Evolutionary conservation across 2,797 vertebrate species (phyloP), one percentile per base, ranked within the genome.

Genomic region (Microhierax caerulescens): DNA sequence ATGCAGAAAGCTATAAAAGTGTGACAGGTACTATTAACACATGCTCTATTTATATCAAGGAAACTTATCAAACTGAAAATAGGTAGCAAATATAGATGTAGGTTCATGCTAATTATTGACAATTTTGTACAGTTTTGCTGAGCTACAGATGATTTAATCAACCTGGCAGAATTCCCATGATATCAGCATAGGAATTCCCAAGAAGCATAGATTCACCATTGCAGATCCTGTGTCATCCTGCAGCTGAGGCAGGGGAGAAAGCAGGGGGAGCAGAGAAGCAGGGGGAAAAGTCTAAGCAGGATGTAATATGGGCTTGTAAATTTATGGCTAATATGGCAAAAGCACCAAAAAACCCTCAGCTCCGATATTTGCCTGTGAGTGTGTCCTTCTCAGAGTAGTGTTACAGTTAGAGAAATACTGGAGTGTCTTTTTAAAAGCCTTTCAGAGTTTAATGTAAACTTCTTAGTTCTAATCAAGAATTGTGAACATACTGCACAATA

Each of bases 161-260:
- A 50, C 56, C 82, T 95, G 94, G 96, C 90, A 95, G 53, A 67
- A 91, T 65, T 96, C 82, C 95, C 85, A 53, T 77, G 57, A 34
- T 8, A 83, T 16, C 91, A 72, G 75, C 16, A 94, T 85, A 95
- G 95, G 95, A 96, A 96, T 91, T 94, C 95, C 94, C 90, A 96
- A 91, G 79, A 83, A 96, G 79, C 64, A 92, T 4, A 88, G 60
- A 85, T 88, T 85, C 73, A 88, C 79, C 73, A 54, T 27, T 95
- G 95, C 91, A 91, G 91, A 90, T 82, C 78, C 85, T 95, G 84
- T 95, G 93, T 95, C 93, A 97, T 90, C 56, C 85, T 97, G 93
- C 95, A 94, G 85, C 51, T 93, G 53, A 90, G 41, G 37, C 12
- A 65, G 41, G 11, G 10, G 45, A 60, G 81, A 45, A 74, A 76